A percentile compares a stretch with the other conserved stretches of the same genome.
These are phyloP conservation scores for Aleiodes alternator DNA, from an alignment of 2,888 invertebrate species.

Conservation along the genomic window DNA sequence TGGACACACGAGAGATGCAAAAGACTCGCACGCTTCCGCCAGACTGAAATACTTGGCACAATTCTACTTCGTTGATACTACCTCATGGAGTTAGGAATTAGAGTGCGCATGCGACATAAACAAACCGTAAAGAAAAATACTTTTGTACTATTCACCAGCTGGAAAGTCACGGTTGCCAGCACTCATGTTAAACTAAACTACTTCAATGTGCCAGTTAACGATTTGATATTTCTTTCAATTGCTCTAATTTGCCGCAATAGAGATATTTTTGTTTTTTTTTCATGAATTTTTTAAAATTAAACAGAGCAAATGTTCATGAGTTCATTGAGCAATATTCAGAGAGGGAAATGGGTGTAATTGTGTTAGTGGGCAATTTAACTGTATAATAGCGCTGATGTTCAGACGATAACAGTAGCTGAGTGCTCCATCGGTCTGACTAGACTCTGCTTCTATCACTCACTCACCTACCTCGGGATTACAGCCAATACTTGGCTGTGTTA, in stretches of 20 bases:
- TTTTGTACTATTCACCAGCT: conserved; percentile 27
- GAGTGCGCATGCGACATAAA: conserved; percentile 70
- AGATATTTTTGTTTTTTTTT: too few relatives aligned
- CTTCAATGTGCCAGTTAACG: not conserved
- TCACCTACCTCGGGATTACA: conserved; percentile 11
- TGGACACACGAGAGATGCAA: conserved; percentile 58
- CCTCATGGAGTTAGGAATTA: conserved; percentile 50
- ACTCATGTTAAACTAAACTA: conserved; percentile 2
- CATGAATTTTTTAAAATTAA: too few relatives aligned
- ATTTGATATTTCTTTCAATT: not conserved
- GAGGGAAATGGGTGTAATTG: not conserved
- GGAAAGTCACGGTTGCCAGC: conserved; percentile 15
- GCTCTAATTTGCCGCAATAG: too few relatives aligned
- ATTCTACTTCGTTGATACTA: conserved; percentile 47
- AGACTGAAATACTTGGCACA: conserved; percentile 63
- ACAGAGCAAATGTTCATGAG: not conserved
- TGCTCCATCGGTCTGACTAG: conserved; percentile 22
- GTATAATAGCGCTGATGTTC: conserved; percentile 1
- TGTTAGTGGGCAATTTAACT: conserved; percentile 4
- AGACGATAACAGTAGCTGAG: not conserved
- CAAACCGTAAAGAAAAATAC: conserved; percentile 64
- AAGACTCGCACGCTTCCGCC: conserved; percentile 68
- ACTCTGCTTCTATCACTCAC: conserved; percentile 16
- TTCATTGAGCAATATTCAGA: not conserved
- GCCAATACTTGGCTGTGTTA: not conserved